phyloP scores from a whole-genome alignment of 1,140 invertebrate species.

The Orussus abietinus region DNA sequence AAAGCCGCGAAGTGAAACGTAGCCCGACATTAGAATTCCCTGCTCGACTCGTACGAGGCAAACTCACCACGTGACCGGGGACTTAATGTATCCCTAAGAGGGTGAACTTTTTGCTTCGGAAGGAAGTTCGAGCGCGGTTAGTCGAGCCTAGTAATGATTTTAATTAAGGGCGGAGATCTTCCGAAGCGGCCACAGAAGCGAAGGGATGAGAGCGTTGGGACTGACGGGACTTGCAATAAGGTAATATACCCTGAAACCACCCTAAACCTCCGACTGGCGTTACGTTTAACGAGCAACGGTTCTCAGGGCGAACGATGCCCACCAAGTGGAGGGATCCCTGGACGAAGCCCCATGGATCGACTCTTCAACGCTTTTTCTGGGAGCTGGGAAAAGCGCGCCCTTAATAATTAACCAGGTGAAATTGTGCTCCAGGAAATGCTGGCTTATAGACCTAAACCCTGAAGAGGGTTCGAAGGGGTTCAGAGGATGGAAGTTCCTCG shows the following conservation, averaged over 20 bases:
- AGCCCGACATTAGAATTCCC: conserved; percentile 8
- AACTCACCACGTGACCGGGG: conserved; percentile 20
- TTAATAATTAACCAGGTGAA: conserved; percentile 23
- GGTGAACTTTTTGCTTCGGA: conserved; percentile 17
- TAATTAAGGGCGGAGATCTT: conserved; percentile 23
- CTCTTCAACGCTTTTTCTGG: conserved; percentile 2
- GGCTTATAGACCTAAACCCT: too few species aligned
- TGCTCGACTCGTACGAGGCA: conserved; percentile 13
- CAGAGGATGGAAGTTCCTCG: too few species aligned
- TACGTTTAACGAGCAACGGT: conserved; percentile 13
- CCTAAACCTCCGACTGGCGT: too few species aligned
- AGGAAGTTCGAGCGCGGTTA: conserved; percentile 14
- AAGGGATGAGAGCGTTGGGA: conserved; percentile 13
- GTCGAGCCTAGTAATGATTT: conserved; percentile 22
- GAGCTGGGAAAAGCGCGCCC: conserved; percentile 21
- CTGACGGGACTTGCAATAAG: conserved; percentile 17
- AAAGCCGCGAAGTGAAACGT: background rate
- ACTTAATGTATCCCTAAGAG: conserved; percentile 13
- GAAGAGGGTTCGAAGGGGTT: too few species aligned
- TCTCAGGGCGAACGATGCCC: conserved; percentile 15
- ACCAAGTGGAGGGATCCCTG: background rate
- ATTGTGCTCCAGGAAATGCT: too few species aligned
- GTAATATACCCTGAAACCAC: conserved; percentile 19
- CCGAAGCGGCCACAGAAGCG: conserved; percentile 10
- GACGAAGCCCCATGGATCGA: conserved; percentile 17